Base-by-base conservation (phyloP, 2,888 invertebrate species). In the Hedychridium roseum region DNA sequence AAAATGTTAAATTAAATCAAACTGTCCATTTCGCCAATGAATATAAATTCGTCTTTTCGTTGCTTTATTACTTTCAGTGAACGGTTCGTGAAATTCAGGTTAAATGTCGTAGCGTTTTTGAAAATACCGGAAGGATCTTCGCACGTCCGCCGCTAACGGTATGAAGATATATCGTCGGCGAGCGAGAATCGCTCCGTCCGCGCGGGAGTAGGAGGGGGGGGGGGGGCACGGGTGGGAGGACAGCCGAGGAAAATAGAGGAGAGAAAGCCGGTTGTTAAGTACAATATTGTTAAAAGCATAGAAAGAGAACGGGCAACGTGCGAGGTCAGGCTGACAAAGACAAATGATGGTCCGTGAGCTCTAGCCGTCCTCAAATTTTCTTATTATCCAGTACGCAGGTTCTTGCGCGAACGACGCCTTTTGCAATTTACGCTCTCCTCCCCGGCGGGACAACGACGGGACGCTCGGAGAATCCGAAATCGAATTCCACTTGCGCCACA, bases 211-310 rank as follows among this genome's bases (percentile, higher is more conserved):
- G 46, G 53, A 49, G 42, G 50, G 3, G 20, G 53, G 39, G 52
- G 40, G 27, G 49, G 46, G 45, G 50, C 47, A 43, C 43, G 43
- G 35, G 30, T 30, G 43, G 60, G 54, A 60, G 27, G 43, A 50
- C 32, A 20, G 32, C 47, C 42, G 50, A 47, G 46, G 39, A 50
- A 50, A 57, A 47, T 58, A 57, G 50, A 53, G 54, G 50, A 36
- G 23, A 41, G 50, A 57, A 58, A 44, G 41, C 34, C 55, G 57
- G 56, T 51, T 50, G 50, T 57, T 59, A 61, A 57, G 63, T 68
- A 70, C 70, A 70, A 70, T 70, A 70, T 71, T 70, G 70, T 68
- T 70, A 70, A 70, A 70, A 71, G 70, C 70, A 67, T 64, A 65
- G 62, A 64, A 68, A 67, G 61, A 71, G 56, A 54, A 50, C 43